Conservation (phyloP, 2,888 invertebrate genomes). For the Andrena bucephala region DNA sequence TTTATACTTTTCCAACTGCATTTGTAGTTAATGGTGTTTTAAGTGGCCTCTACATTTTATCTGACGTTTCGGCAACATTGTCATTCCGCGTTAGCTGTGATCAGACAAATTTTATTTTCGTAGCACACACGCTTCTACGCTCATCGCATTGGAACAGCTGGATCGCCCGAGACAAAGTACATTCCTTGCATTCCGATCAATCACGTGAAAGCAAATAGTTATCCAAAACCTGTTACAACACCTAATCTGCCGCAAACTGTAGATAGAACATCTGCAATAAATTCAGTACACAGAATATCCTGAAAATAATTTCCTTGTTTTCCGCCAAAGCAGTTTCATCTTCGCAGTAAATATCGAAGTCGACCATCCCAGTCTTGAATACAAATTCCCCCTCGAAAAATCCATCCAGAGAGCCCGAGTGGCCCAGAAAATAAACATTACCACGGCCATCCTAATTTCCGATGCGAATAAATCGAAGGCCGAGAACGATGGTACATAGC, state of each 20-base stretch:
- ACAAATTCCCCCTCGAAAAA: no score
- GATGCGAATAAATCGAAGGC: no score
- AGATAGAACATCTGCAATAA: no score
- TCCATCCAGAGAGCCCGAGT: no score
- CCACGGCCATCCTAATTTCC: no score
- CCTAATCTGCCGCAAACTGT: not conserved
- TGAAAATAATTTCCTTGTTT: no score
- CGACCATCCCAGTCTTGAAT: no score
- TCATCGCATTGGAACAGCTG: constrained; percentile 13
- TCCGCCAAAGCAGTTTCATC: no score
- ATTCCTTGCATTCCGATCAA: not conserved
- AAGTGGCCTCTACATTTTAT: not conserved
- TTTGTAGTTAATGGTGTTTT: not conserved
- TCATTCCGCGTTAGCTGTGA: not conserved
- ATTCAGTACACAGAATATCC: not conserved
- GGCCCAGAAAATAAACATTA: no score
- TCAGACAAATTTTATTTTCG: not conserved
- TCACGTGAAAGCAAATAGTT: not conserved
- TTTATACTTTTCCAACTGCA: no score
- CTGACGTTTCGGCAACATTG: not conserved
- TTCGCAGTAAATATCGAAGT: no score
- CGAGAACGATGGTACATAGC: no score
- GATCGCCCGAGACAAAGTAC: constrained; percentile 6
- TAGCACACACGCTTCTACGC: not conserved
- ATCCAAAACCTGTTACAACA: not conserved